Evolutionary conservation across 1,140 invertebrate genomes (phyloP), one percentile per base, ranked within the genome.

Genomic region (Mycetomoellerius zeteki): DNA sequence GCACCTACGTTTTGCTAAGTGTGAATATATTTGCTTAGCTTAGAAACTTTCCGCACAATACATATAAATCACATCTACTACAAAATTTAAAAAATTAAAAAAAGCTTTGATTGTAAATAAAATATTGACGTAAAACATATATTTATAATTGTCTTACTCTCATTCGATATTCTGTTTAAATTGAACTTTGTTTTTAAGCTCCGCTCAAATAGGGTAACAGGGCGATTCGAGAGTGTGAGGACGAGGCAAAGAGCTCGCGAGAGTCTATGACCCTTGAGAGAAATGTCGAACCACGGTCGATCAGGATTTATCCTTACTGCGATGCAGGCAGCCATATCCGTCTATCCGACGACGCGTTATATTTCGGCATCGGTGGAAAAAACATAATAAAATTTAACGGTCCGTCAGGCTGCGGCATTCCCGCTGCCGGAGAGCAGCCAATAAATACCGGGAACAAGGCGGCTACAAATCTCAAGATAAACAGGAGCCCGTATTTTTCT

Each of bases 381-480:
- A 89, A 86, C 92, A 93, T 93, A 93, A 94, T 94, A 94, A 94
- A 94, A 94, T 94, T 94, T 94, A 94, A 94, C 93, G 94, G 92
- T 93, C 92, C 91, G 92, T 94, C 94, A 94, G 90, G 47, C 65
- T 69, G 60, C 56, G 86, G 73, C 60, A 73, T 84, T 76, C 50
- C 88, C 56, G n/a, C 77, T 30, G 58, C 77, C 76, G 52, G 75
- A 67, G 50, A 67, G 50, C 67, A 89, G 92, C 93, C 91, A 94
- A 95, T 95, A 95, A 94, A 95, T 94, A 94, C 92, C 91, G 90
- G 90, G 90, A 90, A 94, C 92, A 93, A 88, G 89, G 65, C 88
- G 91, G 90, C 93, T 93, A 94, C 93, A 94, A 95, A 94, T 95
- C 93, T 94, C 92, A 94, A 94, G 93, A 94, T 94, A 94, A 95